Percentiles rank a stretch among this genome's conserved stretches.
Conservation (phyloP, 2,113 vertebrate genomes). For the Python bivittatus region DNA sequence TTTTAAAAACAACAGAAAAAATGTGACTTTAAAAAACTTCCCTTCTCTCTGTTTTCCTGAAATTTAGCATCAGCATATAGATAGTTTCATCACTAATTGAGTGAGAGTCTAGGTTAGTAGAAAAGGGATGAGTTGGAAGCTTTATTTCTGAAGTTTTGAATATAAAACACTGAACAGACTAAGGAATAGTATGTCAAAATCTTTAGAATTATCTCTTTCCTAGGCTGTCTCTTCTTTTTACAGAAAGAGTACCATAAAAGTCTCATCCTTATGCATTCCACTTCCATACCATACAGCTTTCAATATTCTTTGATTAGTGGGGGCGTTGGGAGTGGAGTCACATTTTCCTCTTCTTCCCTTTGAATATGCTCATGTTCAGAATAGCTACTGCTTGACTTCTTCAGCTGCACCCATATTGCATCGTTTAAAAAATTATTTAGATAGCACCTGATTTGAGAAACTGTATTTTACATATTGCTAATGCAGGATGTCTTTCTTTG, state of each 20-base stretch:
- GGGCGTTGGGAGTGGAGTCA: slow-evolving; percentile 21
- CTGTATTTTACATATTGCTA: slow-evolving; percentile 41
- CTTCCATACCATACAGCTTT: slow-evolving; percentile 46
- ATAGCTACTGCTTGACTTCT: slow-evolving; percentile 40
- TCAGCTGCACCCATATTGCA: slow-evolving; percentile 23
- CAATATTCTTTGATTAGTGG: slow-evolving; percentile 45
- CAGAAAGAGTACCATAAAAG: slow-evolving; percentile 41
- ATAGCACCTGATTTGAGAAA: neutral
- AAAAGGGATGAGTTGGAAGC: slow-evolving; percentile 68
- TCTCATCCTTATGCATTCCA: slow-evolving; percentile 39
- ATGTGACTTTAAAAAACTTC: slow-evolving; percentile 67
- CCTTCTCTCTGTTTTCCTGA: slow-evolving; percentile 64
- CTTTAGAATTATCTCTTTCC: slow-evolving; percentile 68
- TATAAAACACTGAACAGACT: slow-evolving; percentile 64
- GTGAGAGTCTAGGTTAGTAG: slow-evolving; percentile 69
- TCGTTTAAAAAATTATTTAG: slow-evolving; percentile 15
- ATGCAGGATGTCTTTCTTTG: slow-evolving; percentile 27
- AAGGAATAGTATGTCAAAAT: slow-evolving; percentile 63
- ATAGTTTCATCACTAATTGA: slow-evolving; percentile 80
- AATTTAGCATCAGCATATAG: slow-evolving; percentile 78
- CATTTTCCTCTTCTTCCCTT: slow-evolving; percentile 21
- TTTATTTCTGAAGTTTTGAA: slow-evolving; percentile 69
- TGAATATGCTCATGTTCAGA: slow-evolving; percentile 49
- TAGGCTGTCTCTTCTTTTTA: slow-evolving; percentile 54
- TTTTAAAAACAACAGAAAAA: slow-evolving; percentile 65